phyloP scores from a whole-genome alignment of 2,888 invertebrate species.

The Eumacrocentrus americanus region DNA sequence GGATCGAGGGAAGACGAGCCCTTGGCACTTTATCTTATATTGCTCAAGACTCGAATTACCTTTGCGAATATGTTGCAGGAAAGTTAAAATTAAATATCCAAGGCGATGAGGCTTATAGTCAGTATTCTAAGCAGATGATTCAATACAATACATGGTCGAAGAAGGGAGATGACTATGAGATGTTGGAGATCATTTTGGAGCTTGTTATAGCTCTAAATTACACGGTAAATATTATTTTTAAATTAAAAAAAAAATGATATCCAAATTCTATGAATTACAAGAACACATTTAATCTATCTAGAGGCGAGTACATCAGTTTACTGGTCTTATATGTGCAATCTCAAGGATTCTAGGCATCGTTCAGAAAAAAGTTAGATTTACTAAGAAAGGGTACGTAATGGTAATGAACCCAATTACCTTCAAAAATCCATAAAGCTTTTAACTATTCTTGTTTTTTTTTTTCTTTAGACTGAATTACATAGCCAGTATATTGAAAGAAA shows the following conservation, averaged over 20 bases:
- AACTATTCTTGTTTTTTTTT: too few relatives aligned
- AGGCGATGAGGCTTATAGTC: slow-evolving; percentile 43
- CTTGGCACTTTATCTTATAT: slow-evolving; percentile 49
- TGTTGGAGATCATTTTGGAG: slow-evolving; percentile 51
- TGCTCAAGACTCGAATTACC: slow-evolving; percentile 48
- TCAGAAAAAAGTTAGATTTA: slow-evolving; percentile 47
- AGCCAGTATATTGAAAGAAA: slow-evolving; percentile 51
- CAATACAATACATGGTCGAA: slow-evolving; percentile 50
- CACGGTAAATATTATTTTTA: slow-evolving; percentile 44
- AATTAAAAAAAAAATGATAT: too few relatives aligned
- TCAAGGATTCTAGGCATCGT: slow-evolving; percentile 47
- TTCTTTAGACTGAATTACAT: slow-evolving; percentile 47
- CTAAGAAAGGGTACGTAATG: slow-evolving; percentile 44
- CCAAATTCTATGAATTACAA: too few relatives aligned
- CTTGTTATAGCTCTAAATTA: slow-evolving; percentile 49
- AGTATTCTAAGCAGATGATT: slow-evolving; percentile 49
- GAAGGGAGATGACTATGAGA: slow-evolving; percentile 48
- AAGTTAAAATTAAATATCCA: slow-evolving; percentile 40
- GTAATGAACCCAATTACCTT: not conserved
- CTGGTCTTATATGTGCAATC: slow-evolving; percentile 54
- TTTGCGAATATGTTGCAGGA: slow-evolving; percentile 53
- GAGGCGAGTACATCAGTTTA: slow-evolving; percentile 59
- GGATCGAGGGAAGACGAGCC: slow-evolving; percentile 53
- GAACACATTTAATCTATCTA: slow-evolving; percentile 30
- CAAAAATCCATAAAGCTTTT: slow-evolving; percentile 1